Evolutionary conservation across 1,140 invertebrate genomes (phyloP).

Genomic region (Pachyrhynchus sulphureomaculatus): DNA sequence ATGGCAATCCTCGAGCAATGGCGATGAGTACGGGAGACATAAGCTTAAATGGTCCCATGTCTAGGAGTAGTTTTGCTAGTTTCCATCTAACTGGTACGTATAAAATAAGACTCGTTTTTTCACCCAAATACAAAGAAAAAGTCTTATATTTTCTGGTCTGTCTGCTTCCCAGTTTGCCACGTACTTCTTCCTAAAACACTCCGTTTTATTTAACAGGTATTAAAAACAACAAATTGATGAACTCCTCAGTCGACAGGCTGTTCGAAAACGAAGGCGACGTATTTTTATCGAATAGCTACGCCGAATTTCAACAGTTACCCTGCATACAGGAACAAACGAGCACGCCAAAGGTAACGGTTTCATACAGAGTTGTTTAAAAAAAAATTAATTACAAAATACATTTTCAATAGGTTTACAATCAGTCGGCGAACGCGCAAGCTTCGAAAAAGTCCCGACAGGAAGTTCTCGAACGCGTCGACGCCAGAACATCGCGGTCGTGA

Average conservation of each 20-base stretch:
- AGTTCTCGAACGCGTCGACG: slow-evolving; percentile 56
- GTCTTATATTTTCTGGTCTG: too few species aligned
- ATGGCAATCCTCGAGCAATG: slow-evolving; percentile 56
- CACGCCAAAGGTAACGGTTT: slow-evolving; percentile 48
- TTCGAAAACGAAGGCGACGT: slow-evolving; percentile 78
- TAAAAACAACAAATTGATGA: slow-evolving; percentile 81
- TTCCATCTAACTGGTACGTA: slow-evolving; percentile 70
- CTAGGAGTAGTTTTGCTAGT: slow-evolving; percentile 78
- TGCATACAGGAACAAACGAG: slow-evolving; percentile 58
- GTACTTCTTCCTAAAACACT: too few species aligned
- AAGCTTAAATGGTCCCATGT: slow-evolving; percentile 62
- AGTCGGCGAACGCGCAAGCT: slow-evolving; percentile 12
- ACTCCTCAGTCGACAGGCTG: slow-evolving; percentile 84
- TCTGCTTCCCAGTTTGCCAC: too few species aligned
- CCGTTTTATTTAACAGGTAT: slow-evolving; percentile 51
- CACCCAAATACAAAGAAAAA: too few species aligned
- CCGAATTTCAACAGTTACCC: slow-evolving; percentile 63
- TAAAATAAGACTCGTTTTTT: too few species aligned
- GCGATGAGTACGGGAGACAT: slow-evolving; percentile 70
- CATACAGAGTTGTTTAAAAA: too few species aligned
- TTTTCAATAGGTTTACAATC: background rate
- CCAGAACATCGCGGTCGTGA: slow-evolving; percentile 60
- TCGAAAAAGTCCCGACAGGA: slow-evolving; percentile 58
- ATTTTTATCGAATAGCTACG: slow-evolving; percentile 67
- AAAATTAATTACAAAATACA: background rate